Conservation (phyloP, 2,797 vertebrate species). For the Paedocypris micromegethes region DNA sequence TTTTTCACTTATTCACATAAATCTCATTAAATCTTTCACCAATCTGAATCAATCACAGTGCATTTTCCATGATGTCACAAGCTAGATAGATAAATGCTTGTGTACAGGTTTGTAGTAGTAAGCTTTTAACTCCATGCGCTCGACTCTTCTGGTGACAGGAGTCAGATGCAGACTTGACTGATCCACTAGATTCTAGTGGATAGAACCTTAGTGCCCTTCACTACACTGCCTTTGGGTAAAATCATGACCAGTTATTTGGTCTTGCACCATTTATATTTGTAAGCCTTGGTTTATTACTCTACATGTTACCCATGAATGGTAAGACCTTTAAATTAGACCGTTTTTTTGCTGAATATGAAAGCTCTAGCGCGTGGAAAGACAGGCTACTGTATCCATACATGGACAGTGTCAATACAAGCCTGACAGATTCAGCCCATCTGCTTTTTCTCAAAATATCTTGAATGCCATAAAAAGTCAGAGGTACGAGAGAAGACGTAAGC, state of each 20-base stretch:
- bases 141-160: too few relatives aligned
- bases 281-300: slow-evolving; percentile 2
- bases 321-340: background rate
- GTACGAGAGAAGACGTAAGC: slow-evolving; percentile 37
- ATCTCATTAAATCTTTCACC: too few relatives aligned
- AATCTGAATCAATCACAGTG: too few relatives aligned
- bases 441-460: slow-evolving; percentile 51
- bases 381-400: slow-evolving; percentile 45
- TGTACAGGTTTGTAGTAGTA: too few relatives aligned
- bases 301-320: slow-evolving; percentile 7
- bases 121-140: too few relatives aligned
- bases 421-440: slow-evolving; percentile 50
- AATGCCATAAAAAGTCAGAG: slow-evolving; percentile 49
- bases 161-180: too few relatives aligned
- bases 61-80: too few relatives aligned
- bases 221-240: background rate
- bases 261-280: slow-evolving; percentile 18
- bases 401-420: slow-evolving; percentile 45
- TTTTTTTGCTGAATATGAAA: slow-evolving; percentile 13
- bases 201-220: too few relatives aligned
- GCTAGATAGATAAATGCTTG: too few relatives aligned
- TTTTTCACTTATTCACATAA: too few relatives aligned
- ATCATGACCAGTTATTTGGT: slow-evolving; percentile 12
- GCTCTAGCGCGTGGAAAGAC: slow-evolving; percentile 16
- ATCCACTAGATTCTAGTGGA: too few relatives aligned